Evolutionary conservation across 2,888 invertebrate species (phyloP).

Genomic region (Physocephala rufipes): DNA sequence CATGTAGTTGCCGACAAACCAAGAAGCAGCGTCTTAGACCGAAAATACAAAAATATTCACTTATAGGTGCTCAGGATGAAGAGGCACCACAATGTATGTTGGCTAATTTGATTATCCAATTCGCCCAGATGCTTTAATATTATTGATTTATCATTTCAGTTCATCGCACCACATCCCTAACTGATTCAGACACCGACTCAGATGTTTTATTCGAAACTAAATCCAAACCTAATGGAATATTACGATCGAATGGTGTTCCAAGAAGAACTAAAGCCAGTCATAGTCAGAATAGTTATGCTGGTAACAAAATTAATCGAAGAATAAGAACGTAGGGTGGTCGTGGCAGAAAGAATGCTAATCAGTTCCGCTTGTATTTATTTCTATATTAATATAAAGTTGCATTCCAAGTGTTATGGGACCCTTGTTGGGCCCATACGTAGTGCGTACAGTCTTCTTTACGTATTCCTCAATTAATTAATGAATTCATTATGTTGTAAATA

Average conservation of each 20-base stretch:
- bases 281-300: slow-evolving; percentile 54
- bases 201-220: slow-evolving; percentile 84
- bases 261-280: slow-evolving; percentile 52
- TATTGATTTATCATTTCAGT: slow-evolving; percentile 48
- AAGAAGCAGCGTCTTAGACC: slow-evolving; percentile 68
- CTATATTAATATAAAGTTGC: background rate
- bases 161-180: slow-evolving; percentile 68
- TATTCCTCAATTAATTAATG: slow-evolving; percentile 10
- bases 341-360: background rate
- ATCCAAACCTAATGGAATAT: slow-evolving; percentile 60
- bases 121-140: slow-evolving; percentile 9
- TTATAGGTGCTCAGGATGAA: slow-evolving; percentile 76
- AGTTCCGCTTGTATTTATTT: background rate
- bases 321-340: slow-evolving; percentile 60
- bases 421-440: too few relatives aligned
- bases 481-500: slow-evolving; percentile 15
- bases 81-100: slow-evolving; percentile 67
- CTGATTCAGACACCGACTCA: slow-evolving; percentile 85
- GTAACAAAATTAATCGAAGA: slow-evolving; percentile 62
- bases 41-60: slow-evolving; percentile 74
- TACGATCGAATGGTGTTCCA: slow-evolving; percentile 51
- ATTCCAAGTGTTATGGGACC: background rate
- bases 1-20: slow-evolving; percentile 71
- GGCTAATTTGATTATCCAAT: slow-evolving; percentile 15
- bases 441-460: background rate